Evolutionary conservation across 2,113 vertebrate species (phyloP), one percentile per base, ranked within the genome.

Genomic region (Callipepla californica): DNA sequence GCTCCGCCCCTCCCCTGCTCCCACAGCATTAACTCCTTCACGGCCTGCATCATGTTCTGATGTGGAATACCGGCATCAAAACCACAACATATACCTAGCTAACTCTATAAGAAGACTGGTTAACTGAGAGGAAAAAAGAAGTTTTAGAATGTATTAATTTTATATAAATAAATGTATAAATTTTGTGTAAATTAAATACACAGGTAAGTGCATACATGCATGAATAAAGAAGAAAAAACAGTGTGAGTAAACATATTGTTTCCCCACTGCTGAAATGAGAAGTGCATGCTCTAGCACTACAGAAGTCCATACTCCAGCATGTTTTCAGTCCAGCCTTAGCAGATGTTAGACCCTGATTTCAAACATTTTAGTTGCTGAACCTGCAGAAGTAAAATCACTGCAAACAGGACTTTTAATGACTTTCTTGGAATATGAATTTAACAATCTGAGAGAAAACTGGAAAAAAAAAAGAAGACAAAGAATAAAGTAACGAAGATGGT

Each of bases 291-390:
- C 21, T 62, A 63, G 8, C 4, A 11, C 62, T 2, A 9, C 25
- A 69, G 9, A 36, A 3, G 6, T 51, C 77, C 19, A 0, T 51
- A 51, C 4, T 70, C 21, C 30, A 32, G 7, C 1, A 2, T n/a
- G 4, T 58, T 25, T 38, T 62, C 55, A 62, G 19, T 36, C 21
- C 57, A 13, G 7, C 13, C 22, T 10, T 82, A n/a, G 10, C 13
- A 58, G 25, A 13, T 74, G 5, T 20, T 3, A 36, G 7, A 15
- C 17, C 3, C 38, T 70, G 4, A 4, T 70, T 78, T 85, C 13
- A 73, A 84, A 36, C 2, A 51, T 4, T 74, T 81, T 57, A 66
- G 13, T 4, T 61, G 26, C 13, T 80, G 48, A 57, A 74, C 1
- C 3, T 62, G 16, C 55, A 34, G 28, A 70, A 70, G 47, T 1